Conservation (phyloP, 2,797 vertebrate species). For the Gymnocypris eckloni region DNA sequence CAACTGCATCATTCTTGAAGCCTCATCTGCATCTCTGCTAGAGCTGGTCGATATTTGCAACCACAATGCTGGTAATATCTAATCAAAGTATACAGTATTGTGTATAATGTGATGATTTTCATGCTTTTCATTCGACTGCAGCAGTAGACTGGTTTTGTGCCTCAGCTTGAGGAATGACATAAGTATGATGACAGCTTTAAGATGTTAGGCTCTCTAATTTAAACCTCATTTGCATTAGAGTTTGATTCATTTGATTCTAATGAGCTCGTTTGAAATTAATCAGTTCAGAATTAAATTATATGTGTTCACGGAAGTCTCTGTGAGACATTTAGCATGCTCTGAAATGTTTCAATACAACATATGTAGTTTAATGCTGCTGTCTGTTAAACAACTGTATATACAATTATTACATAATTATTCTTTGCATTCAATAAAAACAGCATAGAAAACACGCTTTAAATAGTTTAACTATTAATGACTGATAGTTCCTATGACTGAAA, state of each 20-base stretch:
- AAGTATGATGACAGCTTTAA: background rate
- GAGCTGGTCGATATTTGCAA: background rate
- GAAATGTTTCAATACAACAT: background rate
- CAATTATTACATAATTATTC: background rate
- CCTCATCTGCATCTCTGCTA: background rate
- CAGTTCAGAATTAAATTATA: background rate
- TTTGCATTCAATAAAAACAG: background rate
- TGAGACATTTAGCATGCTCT: background rate
- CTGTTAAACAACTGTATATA: background rate
- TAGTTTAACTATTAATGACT: background rate
- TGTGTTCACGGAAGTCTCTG: background rate
- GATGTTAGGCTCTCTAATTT: background rate
- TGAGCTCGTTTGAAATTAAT: background rate
- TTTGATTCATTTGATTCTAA: background rate
- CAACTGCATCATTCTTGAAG: background rate
- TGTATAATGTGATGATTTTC: background rate
- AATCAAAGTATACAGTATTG: background rate
- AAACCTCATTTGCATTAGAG: background rate
- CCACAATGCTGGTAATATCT: background rate
- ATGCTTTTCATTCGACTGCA: background rate
- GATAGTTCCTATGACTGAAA: background rate
- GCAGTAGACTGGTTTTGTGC: background rate
- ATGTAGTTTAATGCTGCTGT: background rate
- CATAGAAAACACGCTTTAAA: background rate
- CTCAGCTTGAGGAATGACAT: background rate